Conservation (phyloP, 2,797 vertebrate species). For the Nyctibius grandis region DNA sequence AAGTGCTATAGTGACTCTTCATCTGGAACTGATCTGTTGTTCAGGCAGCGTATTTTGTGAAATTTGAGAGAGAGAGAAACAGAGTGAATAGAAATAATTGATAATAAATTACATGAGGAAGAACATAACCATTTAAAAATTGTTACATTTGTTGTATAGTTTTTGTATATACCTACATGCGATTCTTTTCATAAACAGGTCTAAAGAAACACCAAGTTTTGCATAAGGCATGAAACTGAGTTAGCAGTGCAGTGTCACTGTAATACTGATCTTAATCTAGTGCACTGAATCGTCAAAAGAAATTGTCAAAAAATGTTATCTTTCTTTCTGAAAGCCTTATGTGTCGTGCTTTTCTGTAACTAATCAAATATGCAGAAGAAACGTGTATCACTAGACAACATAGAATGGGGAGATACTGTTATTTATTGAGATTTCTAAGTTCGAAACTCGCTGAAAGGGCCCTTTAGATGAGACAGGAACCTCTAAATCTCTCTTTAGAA, state of each 20-base stretch:
- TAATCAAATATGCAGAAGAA: background rate
- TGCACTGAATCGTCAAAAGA: background rate
- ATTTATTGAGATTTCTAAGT: background rate
- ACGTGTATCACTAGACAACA: rapidly evolving
- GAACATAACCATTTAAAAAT: background rate
- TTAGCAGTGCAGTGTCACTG: background rate
- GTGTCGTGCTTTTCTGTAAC: background rate
- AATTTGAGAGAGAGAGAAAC: background rate
- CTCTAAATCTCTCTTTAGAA: background rate
- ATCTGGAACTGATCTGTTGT: background rate
- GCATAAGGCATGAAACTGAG: background rate
- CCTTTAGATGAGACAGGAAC: background rate
- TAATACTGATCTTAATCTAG: background rate
- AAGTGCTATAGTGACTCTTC: background rate
- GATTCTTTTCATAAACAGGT: background rate
- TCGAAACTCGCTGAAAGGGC: background rate
- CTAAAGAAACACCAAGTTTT: background rate
- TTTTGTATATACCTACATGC: background rate
- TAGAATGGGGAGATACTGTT: background rate
- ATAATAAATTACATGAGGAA: background rate
- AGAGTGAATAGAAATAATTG: background rate
- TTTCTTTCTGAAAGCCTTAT: background rate
- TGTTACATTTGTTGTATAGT: background rate
- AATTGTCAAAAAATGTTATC: background rate
- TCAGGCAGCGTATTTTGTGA: background rate